Evolutionary conservation across 2,113 vertebrate genomes (phyloP).

Genomic region (Myotis lucifugus): DNA sequence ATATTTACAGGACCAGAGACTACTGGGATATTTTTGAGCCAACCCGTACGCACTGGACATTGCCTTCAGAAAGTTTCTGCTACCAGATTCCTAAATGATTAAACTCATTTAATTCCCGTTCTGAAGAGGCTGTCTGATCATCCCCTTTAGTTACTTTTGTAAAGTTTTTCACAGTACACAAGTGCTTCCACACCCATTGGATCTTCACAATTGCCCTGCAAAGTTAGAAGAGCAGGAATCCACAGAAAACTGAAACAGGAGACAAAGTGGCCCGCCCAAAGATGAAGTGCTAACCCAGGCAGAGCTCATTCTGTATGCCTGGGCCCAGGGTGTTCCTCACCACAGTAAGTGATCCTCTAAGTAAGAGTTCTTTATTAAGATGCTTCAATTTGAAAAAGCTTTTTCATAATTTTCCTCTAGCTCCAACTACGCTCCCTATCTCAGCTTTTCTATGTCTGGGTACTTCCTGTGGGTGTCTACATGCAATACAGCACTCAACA

Average conservation of each 20-base stretch:
- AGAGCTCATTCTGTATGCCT: not conserved
- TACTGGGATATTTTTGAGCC: not conserved
- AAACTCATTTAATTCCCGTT: not conserved
- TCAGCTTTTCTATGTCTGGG: not conserved
- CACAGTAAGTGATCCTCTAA: not conserved
- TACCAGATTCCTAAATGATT: not conserved
- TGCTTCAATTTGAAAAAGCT: not conserved
- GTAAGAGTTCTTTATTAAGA: slow-evolving; percentile 1
- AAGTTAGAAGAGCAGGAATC: not conserved
- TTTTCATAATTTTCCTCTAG: not conserved
- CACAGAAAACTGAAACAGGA: not conserved
- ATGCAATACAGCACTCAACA: not conserved
- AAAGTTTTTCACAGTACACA: slow-evolving; percentile 40
- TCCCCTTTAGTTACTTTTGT: not conserved
- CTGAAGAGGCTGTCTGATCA: slow-evolving; percentile 10
- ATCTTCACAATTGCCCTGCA: not conserved
- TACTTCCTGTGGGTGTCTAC: not conserved
- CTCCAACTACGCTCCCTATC: not conserved
- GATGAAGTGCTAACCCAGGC: not conserved
- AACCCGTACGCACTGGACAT: not conserved
- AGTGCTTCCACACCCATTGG: not conserved
- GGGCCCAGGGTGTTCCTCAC: not conserved
- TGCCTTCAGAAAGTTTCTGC: not conserved
- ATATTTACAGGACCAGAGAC: not conserved
- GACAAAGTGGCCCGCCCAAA: not conserved